These are phyloP conservation scores for Geopemphigus sp. DNA, from an alignment of 1,140 invertebrate genomes.

Conservation along the genomic window DNA sequence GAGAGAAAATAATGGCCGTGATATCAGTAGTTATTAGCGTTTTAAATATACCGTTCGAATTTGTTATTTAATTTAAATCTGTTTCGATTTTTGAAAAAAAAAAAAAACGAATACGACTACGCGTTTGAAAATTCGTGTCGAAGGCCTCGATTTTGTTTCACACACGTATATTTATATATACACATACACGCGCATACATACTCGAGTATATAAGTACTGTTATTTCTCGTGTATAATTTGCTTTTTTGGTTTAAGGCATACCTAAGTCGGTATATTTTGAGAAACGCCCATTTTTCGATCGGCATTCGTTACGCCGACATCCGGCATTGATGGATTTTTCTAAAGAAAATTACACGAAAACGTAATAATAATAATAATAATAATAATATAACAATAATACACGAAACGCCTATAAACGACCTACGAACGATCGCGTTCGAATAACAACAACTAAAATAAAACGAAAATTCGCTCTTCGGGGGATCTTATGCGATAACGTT, in stretches of 20 bases:
- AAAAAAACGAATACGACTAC: no score
- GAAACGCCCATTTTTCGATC: constrained; percentile 21
- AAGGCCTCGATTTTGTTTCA: no score
- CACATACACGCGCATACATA: no score
- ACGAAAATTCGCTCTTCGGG: no score
- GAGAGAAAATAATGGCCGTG: no score
- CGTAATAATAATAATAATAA: constrained; percentile 2
- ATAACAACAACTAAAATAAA: no score
- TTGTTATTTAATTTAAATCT: not conserved
- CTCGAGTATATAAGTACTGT: no score
- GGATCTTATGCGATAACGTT: no score
- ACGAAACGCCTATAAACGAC: constrained; percentile 29
- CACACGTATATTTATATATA: no score
- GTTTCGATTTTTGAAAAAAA: not conserved
- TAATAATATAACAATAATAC: not conserved
- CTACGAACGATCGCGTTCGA: not conserved
- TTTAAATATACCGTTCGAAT: not conserved
- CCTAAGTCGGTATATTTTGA: not conserved
- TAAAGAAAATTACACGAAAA: constrained; percentile 11
- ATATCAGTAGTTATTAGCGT: not conserved
- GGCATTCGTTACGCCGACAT: not conserved
- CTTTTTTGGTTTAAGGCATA: not conserved
- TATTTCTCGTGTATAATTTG: not conserved
- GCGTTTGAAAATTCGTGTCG: not conserved
- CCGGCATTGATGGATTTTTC: constrained; percentile 34